Percentiles rank a stretch among this genome's conserved stretches.
Conservation (phyloP, 2,113 vertebrate species). For the Morone saxatilis region DNA sequence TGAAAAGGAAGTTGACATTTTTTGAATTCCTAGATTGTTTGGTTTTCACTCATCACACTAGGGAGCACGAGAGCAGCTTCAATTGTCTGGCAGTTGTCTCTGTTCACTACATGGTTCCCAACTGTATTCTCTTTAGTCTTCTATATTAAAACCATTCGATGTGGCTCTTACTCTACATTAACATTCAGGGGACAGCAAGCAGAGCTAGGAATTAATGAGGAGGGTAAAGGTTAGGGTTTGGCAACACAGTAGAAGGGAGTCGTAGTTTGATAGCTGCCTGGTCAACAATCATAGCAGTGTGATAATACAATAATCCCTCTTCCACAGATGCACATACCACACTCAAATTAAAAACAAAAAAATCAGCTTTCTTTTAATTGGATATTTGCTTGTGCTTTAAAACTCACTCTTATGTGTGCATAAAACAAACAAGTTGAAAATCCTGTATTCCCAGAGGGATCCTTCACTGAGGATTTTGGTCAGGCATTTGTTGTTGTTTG, state of each 20-base stretch:
- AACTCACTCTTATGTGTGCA: background rate
- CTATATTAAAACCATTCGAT: background rate
- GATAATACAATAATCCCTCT: background rate
- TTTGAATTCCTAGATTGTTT: slow-evolving; percentile 1
- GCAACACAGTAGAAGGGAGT: background rate
- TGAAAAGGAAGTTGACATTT: slow-evolving; percentile 17
- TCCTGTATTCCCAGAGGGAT: background rate
- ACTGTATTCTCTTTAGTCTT: background rate
- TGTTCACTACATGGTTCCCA: background rate
- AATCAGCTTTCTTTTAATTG: background rate
- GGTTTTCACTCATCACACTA: background rate
- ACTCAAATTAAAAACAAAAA: background rate
- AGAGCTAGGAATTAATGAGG: slow-evolving; percentile 4
- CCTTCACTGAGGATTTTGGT: slow-evolving; percentile 1
- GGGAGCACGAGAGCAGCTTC: background rate
- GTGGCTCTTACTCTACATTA: background rate
- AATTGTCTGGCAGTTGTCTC: background rate
- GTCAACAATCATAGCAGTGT: slow-evolving; percentile 4
- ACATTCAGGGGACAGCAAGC: background rate
- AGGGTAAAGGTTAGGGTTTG: slow-evolving; percentile 25
- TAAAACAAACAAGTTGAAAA: slow-evolving; percentile 30
- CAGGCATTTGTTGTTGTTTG: slow-evolving; percentile 4
- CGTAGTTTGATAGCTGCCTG: background rate
- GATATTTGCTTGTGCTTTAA: background rate
- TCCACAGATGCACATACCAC: background rate